Evolutionary conservation across 1,140 invertebrate genomes (phyloP), one percentile per base, ranked within the genome.

Genomic region (Penaeus vannamei): DNA sequence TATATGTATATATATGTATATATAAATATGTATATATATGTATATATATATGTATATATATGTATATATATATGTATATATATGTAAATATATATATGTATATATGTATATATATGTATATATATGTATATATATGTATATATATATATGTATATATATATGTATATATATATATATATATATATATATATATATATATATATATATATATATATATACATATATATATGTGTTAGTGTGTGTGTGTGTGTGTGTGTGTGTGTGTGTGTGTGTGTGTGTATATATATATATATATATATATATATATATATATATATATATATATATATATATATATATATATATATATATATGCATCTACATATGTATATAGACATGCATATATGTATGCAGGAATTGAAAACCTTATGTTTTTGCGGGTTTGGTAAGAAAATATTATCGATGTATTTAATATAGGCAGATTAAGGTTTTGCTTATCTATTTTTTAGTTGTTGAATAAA

Each of bases 111-210:
- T 36, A 36, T 36, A 36, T 36, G 5, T 36, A 36, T 36, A 36
- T 36, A 36, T 36, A 36, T 36, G 5, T 36, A 36, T 36, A 36
- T 36, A 36, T 36, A 36, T 36, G 5, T 36, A 36, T 36, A 36
- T 36, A 81, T 81, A 46, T 19, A 81, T 14, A 53, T 53, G 0
- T 14, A 46, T 53, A 46, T 4, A 80, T 80, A 42, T 80, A 42
- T 80, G n/a, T 46, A 80, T 80, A 12, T 80, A 80, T 77, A 23
- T 77, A 23, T 77, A 29, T 8, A n/a, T 77, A 77, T 29, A 77
- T 32, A 77, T 77, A 20, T 36, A 29, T 77, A 77, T 77, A 32
- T 20, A 36, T 29, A 77, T 20, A 77, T 20, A 20, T 77, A 19
- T 20, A 29, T 29, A 66, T 26, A 66, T 26, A 26, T 26, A 66